Evolutionary conservation across 2,113 vertebrate genomes (phyloP), one percentile per base, ranked within the genome.

Genomic region (Hylia prasina): DNA sequence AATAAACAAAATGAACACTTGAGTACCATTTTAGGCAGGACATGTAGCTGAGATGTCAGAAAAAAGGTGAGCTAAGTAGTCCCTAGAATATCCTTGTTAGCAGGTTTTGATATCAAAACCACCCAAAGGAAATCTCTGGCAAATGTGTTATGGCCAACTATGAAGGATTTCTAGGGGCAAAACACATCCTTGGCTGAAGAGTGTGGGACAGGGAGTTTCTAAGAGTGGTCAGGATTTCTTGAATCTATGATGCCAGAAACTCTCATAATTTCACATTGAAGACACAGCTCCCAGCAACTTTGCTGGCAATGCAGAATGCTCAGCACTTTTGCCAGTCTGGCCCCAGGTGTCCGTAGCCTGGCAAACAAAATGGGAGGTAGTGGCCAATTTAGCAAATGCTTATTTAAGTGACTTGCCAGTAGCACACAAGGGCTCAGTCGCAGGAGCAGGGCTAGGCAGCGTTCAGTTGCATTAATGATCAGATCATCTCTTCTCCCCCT

Each of bases 401-500:
- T 87, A 71, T 89, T 95, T 94, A 89, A 93, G 84, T 72, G 73
- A 50, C 60, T 94, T 96, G 93, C 94, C 94, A 95, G 78, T 78
- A 93, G 61, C 45, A 94, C 69, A 87, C 66, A 95, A 93, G 89
- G 63, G 44, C 56, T 82, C 87, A 77, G 79, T 77, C 39, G 75
- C 10, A 94, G 71, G 24, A 95, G 39, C 50, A 66, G 37, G 40
- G n/a, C 65, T 93, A 54, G 73, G 84, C 77, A 93, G 82, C 0
- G 0, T 87, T 90, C 89, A 87, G 60, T 37, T 91, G 71, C 85
- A 63, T 96, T 91, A 92, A 93, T 88, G 93, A 94, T 72, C 63
- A 48, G 83, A 73, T 91, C 71, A 86, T 83, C 90, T 88, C 76
- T 70, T 95, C 50, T 94, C 78, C 27, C 84, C 61, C 78, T 96